A percentile compares a stretch with the other conserved stretches of the same genome.
phyloP scores from a whole-genome alignment of 2,888 invertebrate species.

The Silvanus unidentatus region DNA sequence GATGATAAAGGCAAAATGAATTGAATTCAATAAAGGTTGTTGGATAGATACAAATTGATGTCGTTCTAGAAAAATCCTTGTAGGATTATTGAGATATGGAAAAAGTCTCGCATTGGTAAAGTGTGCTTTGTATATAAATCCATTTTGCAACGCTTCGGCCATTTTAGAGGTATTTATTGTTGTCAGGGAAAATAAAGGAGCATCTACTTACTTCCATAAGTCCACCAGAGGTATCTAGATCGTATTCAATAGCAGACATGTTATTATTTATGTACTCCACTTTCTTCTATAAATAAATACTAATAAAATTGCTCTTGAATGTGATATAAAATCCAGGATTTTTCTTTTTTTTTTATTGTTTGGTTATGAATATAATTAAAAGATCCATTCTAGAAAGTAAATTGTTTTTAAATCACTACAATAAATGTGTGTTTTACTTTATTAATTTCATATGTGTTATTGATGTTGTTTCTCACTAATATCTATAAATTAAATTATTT shows the following conservation, averaged over 20 bases:
- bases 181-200: background rate
- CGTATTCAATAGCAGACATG: constrained; percentile 64
- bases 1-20: too few relatives aligned
- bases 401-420: background rate
- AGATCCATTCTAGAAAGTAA: background rate
- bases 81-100: too few relatives aligned
- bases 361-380: background rate
- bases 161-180: constrained; percentile 1
- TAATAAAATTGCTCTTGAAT: background rate
- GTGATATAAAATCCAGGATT: background rate
- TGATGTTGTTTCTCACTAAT: background rate
- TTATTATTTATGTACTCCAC: constrained; percentile 14
- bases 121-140: too few relatives aligned
- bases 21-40: too few relatives aligned
- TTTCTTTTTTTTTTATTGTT: constrained; percentile 2
- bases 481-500: too few relatives aligned
- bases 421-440: background rate
- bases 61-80: too few relatives aligned
- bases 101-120: too few relatives aligned
- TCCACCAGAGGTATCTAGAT: constrained; percentile 72
- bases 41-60: constrained; percentile 5
- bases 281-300: constrained; percentile 6
- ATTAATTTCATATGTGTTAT: background rate
- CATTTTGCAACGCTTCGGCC: background rate
- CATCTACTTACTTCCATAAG: constrained; percentile 74